Conservation (phyloP, 1,140 invertebrate species). For the Bombus fervidus region DNA sequence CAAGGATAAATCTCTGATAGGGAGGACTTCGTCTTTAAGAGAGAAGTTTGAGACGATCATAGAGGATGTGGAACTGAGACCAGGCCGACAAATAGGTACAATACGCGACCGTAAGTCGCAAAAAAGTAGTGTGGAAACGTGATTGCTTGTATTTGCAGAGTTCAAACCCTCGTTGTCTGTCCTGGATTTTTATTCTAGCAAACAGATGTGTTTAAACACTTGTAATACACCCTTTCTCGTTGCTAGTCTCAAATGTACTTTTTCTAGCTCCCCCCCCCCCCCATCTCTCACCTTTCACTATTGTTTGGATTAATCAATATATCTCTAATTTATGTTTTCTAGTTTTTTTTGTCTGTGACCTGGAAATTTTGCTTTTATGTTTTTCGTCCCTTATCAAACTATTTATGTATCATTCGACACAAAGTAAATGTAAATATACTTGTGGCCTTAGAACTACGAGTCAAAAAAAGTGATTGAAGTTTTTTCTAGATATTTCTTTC, state of each 20-base stretch:
- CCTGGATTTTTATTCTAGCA: slow-evolving; percentile 45
- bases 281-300: slow-evolving; percentile 11
- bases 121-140: slow-evolving; percentile 61
- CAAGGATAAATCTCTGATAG: slow-evolving; percentile 48
- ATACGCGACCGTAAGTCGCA: slow-evolving; percentile 71
- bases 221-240: slow-evolving; percentile 23
- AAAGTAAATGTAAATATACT: slow-evolving; percentile 27
- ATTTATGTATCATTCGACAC: neutral
- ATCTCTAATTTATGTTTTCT: slow-evolving; percentile 46
- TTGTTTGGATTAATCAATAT: slow-evolving; percentile 38
- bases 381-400: slow-evolving; percentile 15
- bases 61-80: slow-evolving; percentile 68
- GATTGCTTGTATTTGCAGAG: slow-evolving; percentile 57
- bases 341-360: slow-evolving; percentile 19
- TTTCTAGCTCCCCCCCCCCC: neutral
- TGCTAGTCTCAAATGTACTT: slow-evolving; percentile 38
- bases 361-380: slow-evolving; percentile 51
- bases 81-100: slow-evolving; percentile 50
- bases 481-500: slow-evolving; percentile 4
- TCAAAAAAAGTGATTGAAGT: neutral
- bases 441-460: neutral
- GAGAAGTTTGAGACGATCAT: slow-evolving; percentile 73
- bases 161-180: slow-evolving; percentile 52
- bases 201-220: slow-evolving; percentile 9
- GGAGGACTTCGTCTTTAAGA: slow-evolving; percentile 70